phyloP scores from a whole-genome alignment of 2,113 vertebrate species.

The Gila orcuttii region DNA sequence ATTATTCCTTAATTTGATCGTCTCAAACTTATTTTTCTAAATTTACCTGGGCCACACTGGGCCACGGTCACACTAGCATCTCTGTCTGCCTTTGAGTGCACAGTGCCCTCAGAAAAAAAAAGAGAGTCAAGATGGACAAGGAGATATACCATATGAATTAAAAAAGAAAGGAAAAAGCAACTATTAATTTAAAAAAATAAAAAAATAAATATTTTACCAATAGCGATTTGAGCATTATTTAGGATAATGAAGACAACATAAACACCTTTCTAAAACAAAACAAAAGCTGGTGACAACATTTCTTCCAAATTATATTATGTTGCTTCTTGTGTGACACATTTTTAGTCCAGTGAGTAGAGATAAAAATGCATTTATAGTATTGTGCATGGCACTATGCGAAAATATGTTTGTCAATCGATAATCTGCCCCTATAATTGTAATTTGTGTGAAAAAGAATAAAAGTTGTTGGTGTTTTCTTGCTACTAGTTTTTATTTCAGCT shows the following conservation, averaged over 20 bases:
- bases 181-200: background rate
- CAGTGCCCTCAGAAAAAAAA: slow-evolving; percentile 24
- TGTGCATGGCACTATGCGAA: too few species aligned
- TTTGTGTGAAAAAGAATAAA: background rate
- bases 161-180: background rate
- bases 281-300: too few species aligned
- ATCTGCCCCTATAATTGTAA: background rate
- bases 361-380: background rate
- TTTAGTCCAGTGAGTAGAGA: background rate
- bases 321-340: too few species aligned
- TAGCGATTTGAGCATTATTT: slow-evolving; percentile 27
- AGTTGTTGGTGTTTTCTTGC: background rate
- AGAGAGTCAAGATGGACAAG: slow-evolving; percentile 48
- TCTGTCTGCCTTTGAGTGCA: slow-evolving; percentile 35
- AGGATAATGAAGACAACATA: background rate
- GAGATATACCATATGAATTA: background rate
- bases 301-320: too few species aligned
- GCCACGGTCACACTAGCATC: background rate
- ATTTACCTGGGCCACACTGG: too few species aligned
- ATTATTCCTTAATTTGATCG: too few species aligned
- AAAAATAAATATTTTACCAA: background rate
- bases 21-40: too few species aligned
- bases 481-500: background rate
- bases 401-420: background rate
- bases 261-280: background rate